Evolutionary conservation across 1,140 invertebrate genomes (phyloP).

Genomic region (Dryas iulia): DNA sequence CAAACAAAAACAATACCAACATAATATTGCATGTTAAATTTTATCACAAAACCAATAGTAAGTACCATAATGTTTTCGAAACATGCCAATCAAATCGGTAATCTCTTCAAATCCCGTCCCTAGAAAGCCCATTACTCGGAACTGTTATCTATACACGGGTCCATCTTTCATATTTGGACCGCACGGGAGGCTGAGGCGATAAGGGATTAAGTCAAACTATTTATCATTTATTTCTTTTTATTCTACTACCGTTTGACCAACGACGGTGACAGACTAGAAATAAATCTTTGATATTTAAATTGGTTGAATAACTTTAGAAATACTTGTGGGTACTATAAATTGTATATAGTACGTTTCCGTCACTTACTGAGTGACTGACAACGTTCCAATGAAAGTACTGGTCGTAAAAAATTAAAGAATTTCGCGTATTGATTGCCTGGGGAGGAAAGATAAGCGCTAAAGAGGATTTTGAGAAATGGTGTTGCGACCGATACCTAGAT

Average conservation of each 20-base stretch:
- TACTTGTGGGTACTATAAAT: no score
- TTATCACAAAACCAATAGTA: constrained; percentile 19
- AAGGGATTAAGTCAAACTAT: constrained; percentile 76
- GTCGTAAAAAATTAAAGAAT: no score
- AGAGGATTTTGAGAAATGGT: no score
- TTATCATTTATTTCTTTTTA: constrained; percentile 75
- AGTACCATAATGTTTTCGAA: constrained; percentile 27
- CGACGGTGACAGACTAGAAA: constrained; percentile 29
- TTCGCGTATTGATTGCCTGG: no score
- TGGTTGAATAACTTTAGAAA: not conserved
- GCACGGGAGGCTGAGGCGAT: constrained; percentile 71
- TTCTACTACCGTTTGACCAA: constrained; percentile 62
- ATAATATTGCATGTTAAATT: constrained; percentile 3
- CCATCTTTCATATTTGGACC: constrained; percentile 78
- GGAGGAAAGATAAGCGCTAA: no score
- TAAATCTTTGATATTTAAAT: constrained; percentile 26
- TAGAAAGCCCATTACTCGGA: constrained; percentile 69
- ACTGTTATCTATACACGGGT: constrained; percentile 62
- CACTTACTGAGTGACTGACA: no score
- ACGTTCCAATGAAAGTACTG: no score
- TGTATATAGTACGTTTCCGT: no score
- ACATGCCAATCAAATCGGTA: constrained; percentile 42
- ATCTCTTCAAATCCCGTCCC: constrained; percentile 40
- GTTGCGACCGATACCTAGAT: no score
- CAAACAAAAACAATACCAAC: not conserved